Evolutionary conservation across 2,113 vertebrate genomes (phyloP).

Genomic region (Oryctolagus cuniculus): DNA sequence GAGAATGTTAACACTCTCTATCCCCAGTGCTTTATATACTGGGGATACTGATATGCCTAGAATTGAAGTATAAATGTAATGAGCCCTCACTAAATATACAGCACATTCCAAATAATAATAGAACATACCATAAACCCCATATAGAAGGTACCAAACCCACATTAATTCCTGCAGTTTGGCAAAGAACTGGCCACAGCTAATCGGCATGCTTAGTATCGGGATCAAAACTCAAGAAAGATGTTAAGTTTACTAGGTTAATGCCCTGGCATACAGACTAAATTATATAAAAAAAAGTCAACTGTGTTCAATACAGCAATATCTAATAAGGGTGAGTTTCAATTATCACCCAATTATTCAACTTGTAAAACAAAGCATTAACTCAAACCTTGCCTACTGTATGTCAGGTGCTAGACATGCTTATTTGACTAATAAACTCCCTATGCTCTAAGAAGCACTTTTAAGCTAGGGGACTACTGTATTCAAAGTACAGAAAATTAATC

Average conservation of each 20-base stretch:
- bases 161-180: slow-evolving; percentile 16
- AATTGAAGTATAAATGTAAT: slow-evolving; percentile 3
- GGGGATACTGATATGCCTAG: not conserved
- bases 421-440: not conserved
- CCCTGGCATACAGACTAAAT: slow-evolving; percentile 82
- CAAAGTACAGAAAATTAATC: not conserved
- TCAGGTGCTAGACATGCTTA: not conserved
- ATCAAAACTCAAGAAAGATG: not conserved
- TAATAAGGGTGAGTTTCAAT: slow-evolving; percentile 62
- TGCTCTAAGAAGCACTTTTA: not conserved
- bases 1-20: not conserved
- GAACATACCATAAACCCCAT: slow-evolving; percentile 61
- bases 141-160: not conserved
- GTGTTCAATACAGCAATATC: slow-evolving; percentile 83
- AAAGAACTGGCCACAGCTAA: not conserved
- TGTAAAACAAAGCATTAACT: slow-evolving; percentile 4
- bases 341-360: slow-evolving; percentile 32
- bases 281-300: slow-evolving; percentile 82
- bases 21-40: not conserved
- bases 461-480: not conserved
- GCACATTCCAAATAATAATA: not conserved
- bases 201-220: not conserved
- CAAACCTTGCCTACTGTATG: not conserved
- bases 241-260: slow-evolving; percentile 81
- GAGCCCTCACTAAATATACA: not conserved